A percentile compares a stretch with the other conserved stretches of the same genome.
Conservation (phyloP, 2,888 invertebrate species). For the Pyralis farinalis region DNA sequence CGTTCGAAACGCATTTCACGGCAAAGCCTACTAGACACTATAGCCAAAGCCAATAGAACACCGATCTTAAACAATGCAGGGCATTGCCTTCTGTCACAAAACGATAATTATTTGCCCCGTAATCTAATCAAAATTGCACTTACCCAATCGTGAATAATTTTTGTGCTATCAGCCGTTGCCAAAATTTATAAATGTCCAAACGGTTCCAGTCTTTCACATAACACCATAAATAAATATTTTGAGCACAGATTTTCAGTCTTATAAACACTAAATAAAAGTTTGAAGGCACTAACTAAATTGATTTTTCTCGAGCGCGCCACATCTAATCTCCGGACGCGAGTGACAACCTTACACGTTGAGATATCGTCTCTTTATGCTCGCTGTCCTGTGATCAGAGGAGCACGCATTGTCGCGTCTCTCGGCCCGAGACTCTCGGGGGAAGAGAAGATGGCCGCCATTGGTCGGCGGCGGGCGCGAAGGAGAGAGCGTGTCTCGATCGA, state of each 20-base stretch:
- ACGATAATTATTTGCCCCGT: conserved; percentile 74
- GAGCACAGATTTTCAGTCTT: conserved; percentile 62
- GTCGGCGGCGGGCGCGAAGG: conserved; percentile 64
- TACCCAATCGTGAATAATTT: conserved; percentile 79
- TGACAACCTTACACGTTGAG: conserved; percentile 76
- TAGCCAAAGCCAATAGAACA: conserved; percentile 7
- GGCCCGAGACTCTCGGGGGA: conserved; percentile 67
- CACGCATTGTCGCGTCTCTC: conserved; percentile 71
- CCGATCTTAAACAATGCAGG: conserved; percentile 42
- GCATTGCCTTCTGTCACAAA: conserved; percentile 44
- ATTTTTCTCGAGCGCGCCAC: conserved; percentile 40
- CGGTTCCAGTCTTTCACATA: conserved; percentile 64
- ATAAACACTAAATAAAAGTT: conserved; percentile 42
- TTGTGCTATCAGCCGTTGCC: conserved; percentile 65
- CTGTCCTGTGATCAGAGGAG: conserved; percentile 65
- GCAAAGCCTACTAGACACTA: conserved; percentile 3
- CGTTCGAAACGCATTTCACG: background rate
- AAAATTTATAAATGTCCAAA: conserved; percentile 33
- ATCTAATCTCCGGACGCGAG: conserved; percentile 46
- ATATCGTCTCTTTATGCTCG: conserved; percentile 75
- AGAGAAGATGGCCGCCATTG: conserved; percentile 77
- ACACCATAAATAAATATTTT: conserved; percentile 49
- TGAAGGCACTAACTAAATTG: conserved; percentile 48
- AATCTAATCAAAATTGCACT: conserved; percentile 76
- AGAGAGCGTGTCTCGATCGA: conserved; percentile 65